These are phyloP conservation scores for Rissa tridactyla DNA, from an alignment of 2,113 vertebrate species.

Conservation along the genomic window DNA sequence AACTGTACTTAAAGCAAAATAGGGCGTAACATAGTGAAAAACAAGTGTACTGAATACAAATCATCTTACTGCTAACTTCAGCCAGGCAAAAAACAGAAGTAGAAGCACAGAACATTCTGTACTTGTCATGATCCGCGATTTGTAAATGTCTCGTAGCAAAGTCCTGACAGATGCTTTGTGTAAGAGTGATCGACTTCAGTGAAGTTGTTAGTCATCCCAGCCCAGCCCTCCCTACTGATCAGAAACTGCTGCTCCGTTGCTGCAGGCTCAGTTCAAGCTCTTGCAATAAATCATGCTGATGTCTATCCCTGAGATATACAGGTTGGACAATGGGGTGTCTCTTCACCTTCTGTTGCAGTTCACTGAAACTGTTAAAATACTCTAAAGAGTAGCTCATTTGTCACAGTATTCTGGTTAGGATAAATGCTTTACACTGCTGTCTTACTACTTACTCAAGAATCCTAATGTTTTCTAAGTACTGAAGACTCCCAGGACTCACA, in stretches of 20 bases:
- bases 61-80: constrained; percentile 3
- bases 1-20: neutral
- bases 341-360: constrained; percentile 18
- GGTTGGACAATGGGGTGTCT: neutral
- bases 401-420: neutral
- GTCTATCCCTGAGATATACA: neutral
- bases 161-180: constrained; percentile 51
- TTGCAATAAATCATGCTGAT: neutral
- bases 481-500: neutral
- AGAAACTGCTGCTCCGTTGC: constrained; percentile 22
- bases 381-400: neutral
- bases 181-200: constrained; percentile 16
- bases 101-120: constrained; percentile 16
- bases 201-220: neutral
- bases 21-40: neutral
- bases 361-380: constrained; percentile 9
- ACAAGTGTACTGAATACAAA: neutral
- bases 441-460: neutral
- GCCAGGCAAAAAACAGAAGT: neutral
- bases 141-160: constrained; percentile 6
- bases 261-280: constrained; percentile 8
- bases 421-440: neutral
- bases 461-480: neutral
- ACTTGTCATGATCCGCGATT: neutral
- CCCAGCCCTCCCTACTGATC: constrained; percentile 1